Percentiles rank a stretch among this genome's conserved stretches.
Conservation (phyloP, 2,797 vertebrate species). For the Craterocephalus amniculus region DNA sequence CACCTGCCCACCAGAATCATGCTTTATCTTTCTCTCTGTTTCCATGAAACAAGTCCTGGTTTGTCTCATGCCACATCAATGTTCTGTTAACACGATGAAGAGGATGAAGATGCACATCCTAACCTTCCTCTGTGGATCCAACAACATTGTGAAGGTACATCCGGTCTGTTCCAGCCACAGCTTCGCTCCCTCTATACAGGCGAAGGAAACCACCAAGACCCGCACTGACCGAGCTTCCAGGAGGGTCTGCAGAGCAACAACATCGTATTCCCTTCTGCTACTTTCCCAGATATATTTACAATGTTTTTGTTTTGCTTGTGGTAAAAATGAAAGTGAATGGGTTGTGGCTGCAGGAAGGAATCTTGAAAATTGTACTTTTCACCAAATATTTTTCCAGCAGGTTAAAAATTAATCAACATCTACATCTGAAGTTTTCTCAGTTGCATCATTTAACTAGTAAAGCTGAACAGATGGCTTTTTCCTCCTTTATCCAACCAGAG, state of each 20-base stretch:
- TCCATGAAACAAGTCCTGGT: not conserved
- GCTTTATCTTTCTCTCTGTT: not conserved
- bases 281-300: too few species aligned
- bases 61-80: too few species aligned
- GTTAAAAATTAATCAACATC: too few species aligned
- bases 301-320: not conserved
- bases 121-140: conserved; percentile 80
- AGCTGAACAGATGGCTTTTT: too few species aligned
- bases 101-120: not conserved
- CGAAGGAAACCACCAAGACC: conserved; percentile 78
- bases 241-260: conserved; percentile 47
- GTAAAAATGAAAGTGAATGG: not conserved
- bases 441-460: too few species aligned
- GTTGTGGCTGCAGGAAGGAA: too few species aligned
- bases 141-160: conserved; percentile 71
- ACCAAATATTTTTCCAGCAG: too few species aligned
- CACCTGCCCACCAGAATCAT: conserved; percentile 1
- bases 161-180: conserved; percentile 80
- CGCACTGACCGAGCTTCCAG: conserved; percentile 75
- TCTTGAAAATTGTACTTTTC: not conserved
- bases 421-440: too few species aligned
- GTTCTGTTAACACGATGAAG: too few species aligned
- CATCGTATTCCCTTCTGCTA: not conserved
- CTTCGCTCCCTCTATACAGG: conserved; percentile 69
- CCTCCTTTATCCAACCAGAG: too few species aligned